These are phyloP conservation scores for Sibirionetta formosa DNA, from an alignment of 2,797 vertebrate genomes.

Conservation along the genomic window DNA sequence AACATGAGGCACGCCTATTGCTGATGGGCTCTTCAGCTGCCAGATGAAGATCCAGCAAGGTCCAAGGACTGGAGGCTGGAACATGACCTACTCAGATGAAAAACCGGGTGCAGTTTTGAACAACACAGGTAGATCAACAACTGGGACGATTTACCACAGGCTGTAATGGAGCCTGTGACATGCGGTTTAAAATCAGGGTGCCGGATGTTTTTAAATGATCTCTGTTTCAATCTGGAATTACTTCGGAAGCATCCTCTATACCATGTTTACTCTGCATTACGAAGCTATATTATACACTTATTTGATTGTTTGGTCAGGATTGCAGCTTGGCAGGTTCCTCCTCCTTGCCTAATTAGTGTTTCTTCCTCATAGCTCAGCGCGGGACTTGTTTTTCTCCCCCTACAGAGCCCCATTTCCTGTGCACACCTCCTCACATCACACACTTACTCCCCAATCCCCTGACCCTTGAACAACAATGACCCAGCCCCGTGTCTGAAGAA, in stretches of 20 bases:
- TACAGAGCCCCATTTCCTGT: neutral
- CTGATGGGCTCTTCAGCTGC: neutral
- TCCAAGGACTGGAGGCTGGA: neutral
- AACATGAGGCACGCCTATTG: neutral
- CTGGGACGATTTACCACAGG: neutral
- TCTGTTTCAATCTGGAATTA: neutral
- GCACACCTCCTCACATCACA: neutral
- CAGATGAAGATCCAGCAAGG: neutral
- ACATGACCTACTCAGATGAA: fast-evolving
- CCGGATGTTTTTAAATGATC: neutral
- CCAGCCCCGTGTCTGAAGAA: neutral
- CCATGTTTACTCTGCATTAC: neutral
- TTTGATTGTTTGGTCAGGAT: slow-evolving; percentile 46
- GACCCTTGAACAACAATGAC: fast-evolving
- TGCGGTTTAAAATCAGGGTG: neutral
- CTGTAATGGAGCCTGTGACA: neutral
- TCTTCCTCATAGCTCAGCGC: neutral
- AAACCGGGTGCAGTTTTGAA: neutral
- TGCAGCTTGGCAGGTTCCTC: slow-evolving; percentile 34
- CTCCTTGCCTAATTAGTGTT: slow-evolving; percentile 30
- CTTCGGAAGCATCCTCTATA: slow-evolving; percentile 8
- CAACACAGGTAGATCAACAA: neutral
- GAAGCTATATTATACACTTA: neutral
- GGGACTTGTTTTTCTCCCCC: neutral
- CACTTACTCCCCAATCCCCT: neutral